Base-by-base conservation (phyloP, 2,797 vertebrate species). In the Argyrosomus regius region DNA sequence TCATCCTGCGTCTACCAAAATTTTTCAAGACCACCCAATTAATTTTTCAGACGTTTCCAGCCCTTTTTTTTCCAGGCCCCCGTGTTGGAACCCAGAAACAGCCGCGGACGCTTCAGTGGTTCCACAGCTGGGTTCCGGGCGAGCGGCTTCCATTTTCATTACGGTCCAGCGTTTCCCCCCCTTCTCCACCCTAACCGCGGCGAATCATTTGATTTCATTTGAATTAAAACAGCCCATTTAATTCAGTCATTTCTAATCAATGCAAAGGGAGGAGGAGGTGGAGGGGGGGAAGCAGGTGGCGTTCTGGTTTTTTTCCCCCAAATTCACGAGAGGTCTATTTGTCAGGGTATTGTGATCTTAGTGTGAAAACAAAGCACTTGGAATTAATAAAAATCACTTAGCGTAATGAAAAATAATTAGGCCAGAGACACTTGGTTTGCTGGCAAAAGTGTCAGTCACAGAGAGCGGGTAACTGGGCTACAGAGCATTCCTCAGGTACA, bases 121-220 rank as follows among this genome's bases (percentile, higher is more conserved):
- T 89, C 80, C 91, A 89, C 93, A 95, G 93, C 93, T 94, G 93
- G 92, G 91, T 88, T 92, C 82, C 46, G 12, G 74, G 80, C 50
- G 78, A 88, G 69, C 66, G 11, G 80, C 62, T 88, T 92, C 85
- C 89, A 85, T 93, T 93, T 90, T 91, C 91, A 92, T 93, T 90
- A 91, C 24, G 68, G 85, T 82, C 85, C 86, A 43, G 86, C 74
- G 24, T 88, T 86, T 83, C 91, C 49, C 35, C 6, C 35, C 2
- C 2, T 8, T 8, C 35, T 35, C 7, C 35, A 35, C 7, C 35
- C 77, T 74, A 81, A 88, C 87, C 59, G 1, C 72, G 3, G 74
- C 91, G 82, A 90, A 84, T 93, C 92, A 93, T 93, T 92, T 90
- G 91, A 94, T 93, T 93, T 91, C 82, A 90, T 92, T 88, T 82